Conservation (phyloP, 2,797 vertebrate genomes). For the Malacoctenus gilli region DNA sequence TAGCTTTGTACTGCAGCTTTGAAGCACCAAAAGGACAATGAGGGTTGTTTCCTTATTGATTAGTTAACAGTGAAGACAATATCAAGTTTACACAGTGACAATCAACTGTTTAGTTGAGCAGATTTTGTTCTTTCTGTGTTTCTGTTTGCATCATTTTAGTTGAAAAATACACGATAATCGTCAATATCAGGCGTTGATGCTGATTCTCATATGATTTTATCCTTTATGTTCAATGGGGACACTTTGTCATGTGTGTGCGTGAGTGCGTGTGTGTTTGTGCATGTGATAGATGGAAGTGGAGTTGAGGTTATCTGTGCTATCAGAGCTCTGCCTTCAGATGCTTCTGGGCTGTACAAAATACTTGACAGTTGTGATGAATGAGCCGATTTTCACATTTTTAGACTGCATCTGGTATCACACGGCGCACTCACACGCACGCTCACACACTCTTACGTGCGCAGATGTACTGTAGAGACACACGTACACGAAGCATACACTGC, state of each 20-base stretch:
- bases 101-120: too few species aligned
- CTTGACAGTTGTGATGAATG: slow-evolving; percentile 70
- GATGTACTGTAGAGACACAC: slow-evolving; percentile 26
- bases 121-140: too few species aligned
- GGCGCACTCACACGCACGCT: not conserved
- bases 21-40: too few species aligned
- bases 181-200: too few species aligned
- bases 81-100: too few species aligned
- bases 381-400: slow-evolving; percentile 62
- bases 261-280: slow-evolving; percentile 16
- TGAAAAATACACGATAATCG: too few species aligned
- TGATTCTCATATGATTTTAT: too few species aligned
- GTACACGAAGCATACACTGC: slow-evolving; percentile 10
- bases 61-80: too few species aligned
- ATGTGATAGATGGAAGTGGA: slow-evolving; percentile 52
- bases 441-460: slow-evolving; percentile 3
- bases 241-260: slow-evolving; percentile 15
- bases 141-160: too few species aligned
- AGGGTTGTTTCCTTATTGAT: too few species aligned
- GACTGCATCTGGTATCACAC: slow-evolving; percentile 42
- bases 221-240: too few species aligned
- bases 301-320: slow-evolving; percentile 68
- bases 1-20: too few species aligned
- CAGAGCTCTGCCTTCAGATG: slow-evolving; percentile 56
- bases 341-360: slow-evolving; percentile 62